Evolutionary conservation across 2,113 vertebrate genomes (phyloP).

Genomic region (Phasianus colchicus): DNA sequence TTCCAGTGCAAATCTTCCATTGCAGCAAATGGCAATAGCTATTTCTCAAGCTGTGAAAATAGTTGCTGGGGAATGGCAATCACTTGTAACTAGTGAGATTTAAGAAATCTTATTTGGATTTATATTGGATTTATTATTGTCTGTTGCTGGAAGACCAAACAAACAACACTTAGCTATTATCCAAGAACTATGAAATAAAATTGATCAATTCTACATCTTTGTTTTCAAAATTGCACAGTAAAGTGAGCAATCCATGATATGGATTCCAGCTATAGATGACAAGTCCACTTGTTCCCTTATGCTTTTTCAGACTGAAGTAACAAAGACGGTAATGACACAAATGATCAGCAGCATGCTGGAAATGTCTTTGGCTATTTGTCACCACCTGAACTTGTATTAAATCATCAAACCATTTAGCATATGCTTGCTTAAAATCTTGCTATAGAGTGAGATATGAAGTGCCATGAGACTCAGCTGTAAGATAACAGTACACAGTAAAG

Average conservation of each 20-base stretch:
- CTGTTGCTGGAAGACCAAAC: neutral
- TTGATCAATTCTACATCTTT: neutral
- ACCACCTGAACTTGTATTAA: conserved; percentile 5
- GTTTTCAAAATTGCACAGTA: neutral
- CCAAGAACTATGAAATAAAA: neutral
- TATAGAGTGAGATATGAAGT: conserved; percentile 9
- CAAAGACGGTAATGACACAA: neutral
- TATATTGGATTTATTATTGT: neutral
- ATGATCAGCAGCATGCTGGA: neutral
- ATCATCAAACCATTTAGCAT: conserved; percentile 1
- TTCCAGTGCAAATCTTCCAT: neutral
- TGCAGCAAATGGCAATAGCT: neutral
- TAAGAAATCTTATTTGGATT: neutral
- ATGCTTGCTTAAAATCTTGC: conserved; percentile 23
- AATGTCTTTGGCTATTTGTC: neutral
- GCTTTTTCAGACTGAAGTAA: neutral
- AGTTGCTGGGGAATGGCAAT: neutral
- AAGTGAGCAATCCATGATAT: neutral
- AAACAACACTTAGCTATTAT: neutral
- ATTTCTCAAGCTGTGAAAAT: neutral
- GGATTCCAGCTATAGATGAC: neutral
- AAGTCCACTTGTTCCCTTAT: neutral
- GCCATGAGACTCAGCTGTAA: conserved; percentile 24
- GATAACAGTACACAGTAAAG: neutral
- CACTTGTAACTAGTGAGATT: neutral